Percentiles rank a stretch among this genome's conserved stretches.
Conservation (phyloP, 2,797 vertebrate genomes). For the Characodon lateralis region DNA sequence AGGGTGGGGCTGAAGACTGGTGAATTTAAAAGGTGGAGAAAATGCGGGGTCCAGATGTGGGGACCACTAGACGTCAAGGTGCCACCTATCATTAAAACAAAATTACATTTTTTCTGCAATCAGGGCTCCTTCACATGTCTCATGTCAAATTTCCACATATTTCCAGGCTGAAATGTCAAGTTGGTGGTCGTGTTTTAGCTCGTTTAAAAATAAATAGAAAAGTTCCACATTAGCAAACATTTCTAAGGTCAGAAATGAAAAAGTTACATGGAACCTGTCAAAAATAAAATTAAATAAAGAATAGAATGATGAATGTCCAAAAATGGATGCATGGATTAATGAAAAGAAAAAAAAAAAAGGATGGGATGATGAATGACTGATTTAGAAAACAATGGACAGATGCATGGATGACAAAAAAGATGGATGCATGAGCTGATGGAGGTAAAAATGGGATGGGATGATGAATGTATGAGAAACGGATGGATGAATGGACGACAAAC, state of each 20-base stretch:
- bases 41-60: conserved; percentile 57
- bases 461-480: not conserved
- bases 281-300: no score
- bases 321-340: not conserved
- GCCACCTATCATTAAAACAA: conserved; percentile 13
- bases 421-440: not conserved
- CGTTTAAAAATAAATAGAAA: not conserved
- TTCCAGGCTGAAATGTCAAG: not conserved
- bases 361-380: not conserved
- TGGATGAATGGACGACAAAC: no score
- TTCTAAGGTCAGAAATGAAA: not conserved
- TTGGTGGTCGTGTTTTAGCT: not conserved
- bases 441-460: no score
- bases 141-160: not conserved
- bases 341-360: not conserved
- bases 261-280: not conserved
- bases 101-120: not conserved
- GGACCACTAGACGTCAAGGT: not conserved
- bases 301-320: no score
- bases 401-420: no score
- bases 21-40: conserved; percentile 40
- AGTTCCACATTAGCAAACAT: no score
- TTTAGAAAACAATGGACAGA: not conserved
- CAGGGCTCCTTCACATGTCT: not conserved
- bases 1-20: conserved; percentile 23